Evolutionary conservation across 2,797 vertebrate genomes (phyloP).

Genomic region (Microcaecilia unicolor): DNA sequence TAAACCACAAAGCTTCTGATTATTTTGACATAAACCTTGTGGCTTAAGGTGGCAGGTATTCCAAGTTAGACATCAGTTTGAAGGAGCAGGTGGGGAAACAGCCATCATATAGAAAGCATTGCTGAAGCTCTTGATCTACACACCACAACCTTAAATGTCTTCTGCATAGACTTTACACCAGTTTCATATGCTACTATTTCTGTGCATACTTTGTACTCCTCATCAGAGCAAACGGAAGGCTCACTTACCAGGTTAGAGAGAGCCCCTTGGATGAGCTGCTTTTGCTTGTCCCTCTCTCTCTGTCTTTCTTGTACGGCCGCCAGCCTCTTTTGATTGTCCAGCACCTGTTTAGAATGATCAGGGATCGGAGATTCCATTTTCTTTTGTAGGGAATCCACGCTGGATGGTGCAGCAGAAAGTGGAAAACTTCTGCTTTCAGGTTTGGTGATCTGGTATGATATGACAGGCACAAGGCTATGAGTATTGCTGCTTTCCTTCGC

Average conservation of each 20-base stretch:
- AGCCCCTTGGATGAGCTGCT: conserved; percentile 77
- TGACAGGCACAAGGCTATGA: neutral
- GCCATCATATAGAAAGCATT: no score
- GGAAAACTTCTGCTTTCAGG: neutral
- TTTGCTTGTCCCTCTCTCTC: conserved; percentile 67
- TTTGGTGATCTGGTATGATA: neutral
- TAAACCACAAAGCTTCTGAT: no score
- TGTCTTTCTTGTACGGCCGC: conserved; percentile 75
- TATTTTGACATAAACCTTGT: no score
- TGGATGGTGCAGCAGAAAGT: neutral
- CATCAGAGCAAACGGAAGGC: no score
- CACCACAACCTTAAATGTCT: no score
- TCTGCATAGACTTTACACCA: no score
- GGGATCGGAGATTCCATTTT: neutral
- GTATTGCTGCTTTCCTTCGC: neutral
- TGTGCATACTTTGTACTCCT: no score
- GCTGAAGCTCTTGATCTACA: no score
- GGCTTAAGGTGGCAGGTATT: no score
- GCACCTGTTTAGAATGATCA: conserved; percentile 41
- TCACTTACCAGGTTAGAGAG: conserved; percentile 72
- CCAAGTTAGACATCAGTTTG: no score
- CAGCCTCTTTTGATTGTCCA: conserved; percentile 78
- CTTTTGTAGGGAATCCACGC: neutral
- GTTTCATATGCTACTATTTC: no score
- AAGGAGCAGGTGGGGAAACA: no score